Conservation (phyloP, 1,140 invertebrate genomes). For the Megathymus violae region DNA sequence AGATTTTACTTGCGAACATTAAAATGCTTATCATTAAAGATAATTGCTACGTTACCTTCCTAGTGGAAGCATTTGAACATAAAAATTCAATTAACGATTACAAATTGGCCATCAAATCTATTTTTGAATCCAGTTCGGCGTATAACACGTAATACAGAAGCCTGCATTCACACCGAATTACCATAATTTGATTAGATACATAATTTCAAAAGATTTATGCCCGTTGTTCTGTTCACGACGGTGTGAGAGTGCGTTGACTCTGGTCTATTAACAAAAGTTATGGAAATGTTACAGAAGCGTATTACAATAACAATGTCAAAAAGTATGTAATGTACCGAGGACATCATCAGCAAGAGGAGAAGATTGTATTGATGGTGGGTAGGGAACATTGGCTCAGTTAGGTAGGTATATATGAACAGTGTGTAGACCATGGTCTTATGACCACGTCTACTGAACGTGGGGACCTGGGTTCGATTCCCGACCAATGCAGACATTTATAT, state of each 20-base stretch:
- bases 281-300: background rate
- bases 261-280: constrained; percentile 8
- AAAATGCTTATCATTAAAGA: constrained; percentile 8
- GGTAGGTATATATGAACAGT: too few relatives aligned
- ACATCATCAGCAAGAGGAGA: too few relatives aligned
- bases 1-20: background rate
- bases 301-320: too few relatives aligned
- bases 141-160: constrained; percentile 32
- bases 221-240: constrained; percentile 18
- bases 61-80: background rate
- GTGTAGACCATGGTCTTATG: too few relatives aligned
- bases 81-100: constrained; percentile 30
- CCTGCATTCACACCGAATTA: constrained; percentile 26
- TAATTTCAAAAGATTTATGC: constrained; percentile 29
- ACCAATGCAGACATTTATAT: too few relatives aligned
- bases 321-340: too few relatives aligned
- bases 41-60: background rate
- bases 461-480: too few relatives aligned
- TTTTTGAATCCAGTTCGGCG: background rate
- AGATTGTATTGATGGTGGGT: too few relatives aligned
- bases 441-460: too few relatives aligned
- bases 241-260: constrained; percentile 13
- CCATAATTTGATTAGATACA: constrained; percentile 41
- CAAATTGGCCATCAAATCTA: constrained; percentile 25
- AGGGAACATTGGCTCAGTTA: too few relatives aligned